Base-by-base conservation (phyloP, 2,888 invertebrate genomes). In the Aspidiotus rigidus region DNA sequence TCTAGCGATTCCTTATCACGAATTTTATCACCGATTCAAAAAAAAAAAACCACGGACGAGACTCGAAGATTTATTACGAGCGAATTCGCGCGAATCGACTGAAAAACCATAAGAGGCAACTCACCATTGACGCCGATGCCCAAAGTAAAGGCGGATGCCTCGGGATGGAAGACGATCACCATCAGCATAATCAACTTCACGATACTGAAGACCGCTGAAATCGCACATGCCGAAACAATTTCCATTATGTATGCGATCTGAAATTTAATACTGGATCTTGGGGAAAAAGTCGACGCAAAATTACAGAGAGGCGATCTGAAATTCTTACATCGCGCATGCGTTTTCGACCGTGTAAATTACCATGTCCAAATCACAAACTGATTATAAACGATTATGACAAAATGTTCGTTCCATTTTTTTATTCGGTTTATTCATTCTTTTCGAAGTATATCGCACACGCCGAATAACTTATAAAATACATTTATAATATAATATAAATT, bases 331-430 rank as follows among this genome's bases (percentile, higher is more conserved):
- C 67, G 67, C 67, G 67, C 67, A 67, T 67, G 67, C 67, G 67
- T 67, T 28, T 28, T 67, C 67, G 60, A 67, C 67, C 67, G 67
- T 67, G 53, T 59, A 67, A 67, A 67, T 67, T 60, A 67, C 67
- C 67, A 67, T 67, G 67, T 67, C 67, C 67, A 67, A 42, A 67
- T 67, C 67, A 60, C 67, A 60, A 67, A 59, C 59, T 59, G 57
- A 60, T 17, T 67, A 67, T 67, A 67, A 67, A 67, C 67, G 67
- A 67, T 67, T 67, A 67, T 67, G 67, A 67, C 67, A 67, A 67
- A 67, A 67, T 57, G 60, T 49, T 67, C 60, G 41, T 41, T 67
- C 57, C 17, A 44, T 56, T 64, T 64, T 64, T 54, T 53, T 63
- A 53, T 28, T 56, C 40, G 28, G 28, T 16, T 63, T 17, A 17